Percentiles rank a stretch among this genome's conserved stretches.
Evolutionary conservation across 1,140 invertebrate genomes (phyloP).

Genomic region (Bombyx mandarina): DNA sequence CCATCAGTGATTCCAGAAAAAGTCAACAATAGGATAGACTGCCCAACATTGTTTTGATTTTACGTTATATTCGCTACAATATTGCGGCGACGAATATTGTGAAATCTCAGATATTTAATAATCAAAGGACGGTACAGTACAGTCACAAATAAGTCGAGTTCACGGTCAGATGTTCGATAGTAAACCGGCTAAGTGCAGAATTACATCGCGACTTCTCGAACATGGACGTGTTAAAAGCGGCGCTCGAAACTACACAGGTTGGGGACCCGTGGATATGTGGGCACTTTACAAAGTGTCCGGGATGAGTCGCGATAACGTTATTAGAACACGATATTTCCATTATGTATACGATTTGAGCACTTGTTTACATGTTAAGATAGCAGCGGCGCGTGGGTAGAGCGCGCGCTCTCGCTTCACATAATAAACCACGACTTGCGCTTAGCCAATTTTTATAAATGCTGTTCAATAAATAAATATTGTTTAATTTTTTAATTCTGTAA

Average conservation of each 20-base stretch:
- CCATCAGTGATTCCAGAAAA: too few relatives aligned
- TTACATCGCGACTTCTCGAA: slow-evolving; percentile 32
- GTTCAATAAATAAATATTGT: too few relatives aligned
- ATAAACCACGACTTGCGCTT: slow-evolving; percentile 26
- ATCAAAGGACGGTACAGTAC: too few relatives aligned
- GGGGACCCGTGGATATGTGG: slow-evolving; percentile 45
- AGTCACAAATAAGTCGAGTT: slow-evolving; percentile 7
- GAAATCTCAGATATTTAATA: too few relatives aligned
- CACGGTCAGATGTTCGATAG: slow-evolving; percentile 11
- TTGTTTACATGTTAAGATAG: slow-evolving; percentile 67
- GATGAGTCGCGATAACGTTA: slow-evolving; percentile 67
- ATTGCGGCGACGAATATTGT: too few relatives aligned
- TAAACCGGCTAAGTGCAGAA: slow-evolving; percentile 46
- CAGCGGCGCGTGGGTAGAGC: slow-evolving; percentile 47
- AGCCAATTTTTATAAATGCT: slow-evolving; percentile 14
- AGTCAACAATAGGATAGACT: too few relatives aligned
- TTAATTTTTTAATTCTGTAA: too few relatives aligned
- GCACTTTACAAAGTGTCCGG: slow-evolving; percentile 68
- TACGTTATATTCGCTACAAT: too few relatives aligned
- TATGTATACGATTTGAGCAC: slow-evolving; percentile 69
- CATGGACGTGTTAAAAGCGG: slow-evolving; percentile 41
- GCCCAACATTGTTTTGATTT: too few relatives aligned
- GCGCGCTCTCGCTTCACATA: slow-evolving; percentile 26
- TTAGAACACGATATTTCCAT: slow-evolving; percentile 71
- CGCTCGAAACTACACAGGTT: slow-evolving; percentile 46